Conservation (phyloP, 2,888 invertebrate species). For the Dysmachus trigonus region DNA sequence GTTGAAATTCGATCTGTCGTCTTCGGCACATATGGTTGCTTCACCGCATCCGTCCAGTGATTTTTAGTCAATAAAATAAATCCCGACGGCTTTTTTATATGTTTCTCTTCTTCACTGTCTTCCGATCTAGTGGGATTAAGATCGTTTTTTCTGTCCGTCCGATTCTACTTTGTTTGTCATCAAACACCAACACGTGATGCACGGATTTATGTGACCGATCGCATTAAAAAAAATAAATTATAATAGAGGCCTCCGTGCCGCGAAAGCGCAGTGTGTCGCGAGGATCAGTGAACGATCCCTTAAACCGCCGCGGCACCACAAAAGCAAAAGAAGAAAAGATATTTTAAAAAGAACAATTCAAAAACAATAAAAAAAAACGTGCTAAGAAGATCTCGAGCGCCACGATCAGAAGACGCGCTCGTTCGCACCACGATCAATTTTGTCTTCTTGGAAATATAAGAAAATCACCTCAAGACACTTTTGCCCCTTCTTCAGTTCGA, state of each 20-base stretch:
- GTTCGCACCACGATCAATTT: background rate
- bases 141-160: background rate
- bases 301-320: background rate
- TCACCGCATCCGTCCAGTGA: conserved; percentile 1
- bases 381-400: background rate
- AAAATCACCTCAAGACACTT: background rate
- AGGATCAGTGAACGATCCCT: background rate
- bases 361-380: background rate
- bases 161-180: conserved; percentile 15
- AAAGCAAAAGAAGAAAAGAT: background rate
- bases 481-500: background rate
- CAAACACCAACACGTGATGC: conserved; percentile 30
- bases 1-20: background rate
- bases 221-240: background rate
- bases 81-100: background rate
- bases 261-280: background rate
- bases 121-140: background rate
- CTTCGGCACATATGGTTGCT: background rate
- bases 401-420: background rate
- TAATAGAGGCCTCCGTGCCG: background rate
- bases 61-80: conserved; percentile 14
- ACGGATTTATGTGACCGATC: background rate
- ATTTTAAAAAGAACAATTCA: background rate
- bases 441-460: background rate
- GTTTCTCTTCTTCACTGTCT: background rate